phyloP scores from a whole-genome alignment of 2,113 vertebrate genomes.

The Callocephalon fimbriatum region DNA sequence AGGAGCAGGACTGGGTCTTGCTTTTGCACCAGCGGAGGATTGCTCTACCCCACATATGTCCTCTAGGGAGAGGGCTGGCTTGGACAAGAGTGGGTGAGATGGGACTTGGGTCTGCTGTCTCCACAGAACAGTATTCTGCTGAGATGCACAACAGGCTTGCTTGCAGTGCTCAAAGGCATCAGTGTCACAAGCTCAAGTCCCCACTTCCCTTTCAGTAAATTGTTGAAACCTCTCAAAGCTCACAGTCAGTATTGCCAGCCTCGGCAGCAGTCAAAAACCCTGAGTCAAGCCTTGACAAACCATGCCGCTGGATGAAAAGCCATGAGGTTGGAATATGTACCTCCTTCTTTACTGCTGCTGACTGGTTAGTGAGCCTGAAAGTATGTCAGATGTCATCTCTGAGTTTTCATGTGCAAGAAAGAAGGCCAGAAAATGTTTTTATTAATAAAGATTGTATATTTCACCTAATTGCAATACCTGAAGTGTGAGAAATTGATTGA shows the following conservation, averaged over 20 bases:
- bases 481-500: background rate
- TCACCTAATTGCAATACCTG: background rate
- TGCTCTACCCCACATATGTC: background rate
- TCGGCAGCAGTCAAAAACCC: background rate
- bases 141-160: background rate
- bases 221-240: background rate
- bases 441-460: background rate
- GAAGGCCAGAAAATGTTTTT: background rate
- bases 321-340: background rate
- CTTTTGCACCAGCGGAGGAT: background rate
- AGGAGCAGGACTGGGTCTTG: background rate
- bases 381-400: background rate
- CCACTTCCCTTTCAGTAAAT: background rate
- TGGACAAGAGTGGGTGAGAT: background rate
- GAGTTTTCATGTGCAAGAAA: background rate
- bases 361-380: background rate
- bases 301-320: background rate
- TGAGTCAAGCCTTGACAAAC: background rate
- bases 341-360: background rate
- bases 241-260: accelerated
- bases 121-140: background rate
- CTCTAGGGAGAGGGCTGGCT: background rate
- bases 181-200: background rate
- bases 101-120: background rate
- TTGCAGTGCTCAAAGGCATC: background rate